phyloP scores from a whole-genome alignment of 2,888 invertebrate species.

The Rhamnusium bicolor region DNA sequence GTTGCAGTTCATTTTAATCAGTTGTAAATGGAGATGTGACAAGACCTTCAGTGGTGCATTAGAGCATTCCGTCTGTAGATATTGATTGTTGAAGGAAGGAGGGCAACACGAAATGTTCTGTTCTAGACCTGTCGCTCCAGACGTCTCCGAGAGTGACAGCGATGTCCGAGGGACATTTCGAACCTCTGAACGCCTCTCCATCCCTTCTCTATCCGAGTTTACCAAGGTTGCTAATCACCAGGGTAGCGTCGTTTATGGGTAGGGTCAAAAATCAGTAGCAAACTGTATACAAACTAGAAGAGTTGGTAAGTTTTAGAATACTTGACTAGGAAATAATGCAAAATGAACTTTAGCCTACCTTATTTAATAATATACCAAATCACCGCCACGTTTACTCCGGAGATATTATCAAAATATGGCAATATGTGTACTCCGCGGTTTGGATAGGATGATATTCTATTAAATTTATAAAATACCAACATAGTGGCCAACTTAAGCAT shows the following conservation, averaged over 20 bases:
- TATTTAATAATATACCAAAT: no score
- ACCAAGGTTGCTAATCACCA: not conserved
- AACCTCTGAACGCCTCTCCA: constrained; percentile 43
- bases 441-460: no score
- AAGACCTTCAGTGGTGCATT: constrained; percentile 28
- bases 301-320: no score
- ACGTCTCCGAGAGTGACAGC: constrained; percentile 66
- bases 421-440: no score
- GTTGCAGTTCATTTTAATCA: constrained; percentile 2
- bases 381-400: no score
- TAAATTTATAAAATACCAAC: no score
- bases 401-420: no score
- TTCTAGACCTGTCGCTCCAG: constrained; percentile 63
- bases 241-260: not conserved
- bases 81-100: constrained; percentile 54
- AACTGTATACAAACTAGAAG: not conserved
- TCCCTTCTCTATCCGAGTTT: constrained; percentile 36
- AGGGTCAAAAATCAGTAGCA: not conserved
- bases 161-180: constrained; percentile 63
- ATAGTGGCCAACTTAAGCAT: no score
- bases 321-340: no score
- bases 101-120: constrained; percentile 54
- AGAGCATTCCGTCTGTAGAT: constrained; percentile 47
- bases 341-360: no score
- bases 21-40: constrained; percentile 22